These are phyloP conservation scores for Mycteria americana DNA, from an alignment of 2,797 vertebrate species.

Conservation along the genomic window DNA sequence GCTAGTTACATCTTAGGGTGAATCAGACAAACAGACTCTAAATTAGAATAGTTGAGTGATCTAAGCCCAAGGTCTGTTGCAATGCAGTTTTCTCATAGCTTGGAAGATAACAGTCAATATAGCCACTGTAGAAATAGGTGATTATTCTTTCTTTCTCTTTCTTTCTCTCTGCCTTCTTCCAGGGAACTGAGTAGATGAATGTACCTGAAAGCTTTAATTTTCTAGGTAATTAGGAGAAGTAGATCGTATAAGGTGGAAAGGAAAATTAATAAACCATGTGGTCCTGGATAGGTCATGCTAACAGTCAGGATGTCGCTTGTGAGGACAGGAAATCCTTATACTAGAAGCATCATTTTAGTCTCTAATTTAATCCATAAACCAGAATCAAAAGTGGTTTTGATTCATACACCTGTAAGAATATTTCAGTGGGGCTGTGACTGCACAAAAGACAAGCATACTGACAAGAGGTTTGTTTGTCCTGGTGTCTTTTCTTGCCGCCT, in stretches of 20 bases:
- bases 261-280: not conserved
- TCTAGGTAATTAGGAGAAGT: not conserved
- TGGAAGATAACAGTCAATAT: not conserved
- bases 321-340: not conserved
- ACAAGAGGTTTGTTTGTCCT: not conserved
- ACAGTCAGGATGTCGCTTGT: not conserved
- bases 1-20: not conserved
- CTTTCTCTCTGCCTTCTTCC: not conserved
- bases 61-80: not conserved
- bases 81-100: not conserved
- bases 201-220: not conserved
- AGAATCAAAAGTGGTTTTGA: not conserved
- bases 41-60: not conserved
- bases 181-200: not conserved
- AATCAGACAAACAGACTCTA: not conserved
- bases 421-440: not conserved
- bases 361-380: not conserved
- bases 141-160: not conserved
- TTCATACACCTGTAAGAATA: not conserved
- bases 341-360: not conserved
- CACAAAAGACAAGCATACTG: not conserved
- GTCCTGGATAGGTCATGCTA: not conserved
- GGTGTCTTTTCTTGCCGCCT: not conserved
- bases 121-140: not conserved
- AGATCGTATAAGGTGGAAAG: not conserved